Base-by-base conservation (phyloP, 2,888 invertebrate species). In the Melinaea menophilus region DNA sequence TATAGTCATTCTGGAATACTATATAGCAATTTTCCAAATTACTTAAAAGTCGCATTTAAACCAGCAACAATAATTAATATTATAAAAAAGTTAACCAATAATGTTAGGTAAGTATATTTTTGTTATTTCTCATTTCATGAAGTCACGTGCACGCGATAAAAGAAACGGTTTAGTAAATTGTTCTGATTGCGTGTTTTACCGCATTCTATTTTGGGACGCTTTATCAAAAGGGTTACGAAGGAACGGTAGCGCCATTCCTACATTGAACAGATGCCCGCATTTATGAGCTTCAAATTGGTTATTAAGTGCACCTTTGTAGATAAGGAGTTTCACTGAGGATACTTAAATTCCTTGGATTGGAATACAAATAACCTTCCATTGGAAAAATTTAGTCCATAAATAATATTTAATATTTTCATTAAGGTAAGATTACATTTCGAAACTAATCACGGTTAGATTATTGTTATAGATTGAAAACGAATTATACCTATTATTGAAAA, bases 211-310 rank as follows among this genome's bases (percentile, higher is more conserved):
- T 48, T 35, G 45, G 60, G 55, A 55, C 62, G 61, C 57, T 68
- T 69, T 62, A 75, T 51, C 74, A 58, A 65, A 65, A 65, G 67
- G 65, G 65, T 65, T 67, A 46, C 55, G 47, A 55, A 55, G 55
- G 57, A 63, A 61, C 9, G 3, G 59, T 4, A 45, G 31, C 31
- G 47, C 45, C 46, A 57, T 58, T 62, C 41, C 34, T 37, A 57
- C 58, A 79, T 66, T 69, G 73, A 82, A 74, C 86, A 86, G 84
- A 86, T 81, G 81, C 76, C 75, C 68, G 61, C 61, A 68, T 78
- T 84, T 80, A 84, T 80, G 80, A 78, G 68, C 79, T 80, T 76
- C 76, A 72, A 85, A 85, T 80, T 68, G 77, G 58, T 74, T 73
- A 67, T 65, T 73, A 74, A 76, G 74, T 73, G 74, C 70, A 71